A percentile compares a stretch with the other conserved stretches of the same genome.
These are phyloP conservation scores for Rotaria socialis DNA, from an alignment of 2,888 invertebrate species.

Conservation along the genomic window DNA sequence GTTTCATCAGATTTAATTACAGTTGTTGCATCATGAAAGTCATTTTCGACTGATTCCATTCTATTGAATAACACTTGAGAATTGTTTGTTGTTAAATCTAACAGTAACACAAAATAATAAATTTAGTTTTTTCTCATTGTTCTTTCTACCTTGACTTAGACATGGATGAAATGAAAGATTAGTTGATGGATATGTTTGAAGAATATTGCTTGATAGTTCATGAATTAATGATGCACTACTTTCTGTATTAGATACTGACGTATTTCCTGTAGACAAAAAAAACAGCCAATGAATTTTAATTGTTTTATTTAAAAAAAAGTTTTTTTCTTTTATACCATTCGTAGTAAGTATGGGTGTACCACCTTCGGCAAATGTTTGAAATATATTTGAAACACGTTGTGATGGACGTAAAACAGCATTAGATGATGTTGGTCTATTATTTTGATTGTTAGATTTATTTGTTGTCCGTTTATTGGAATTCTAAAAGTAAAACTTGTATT, in stretches of 20 bases:
- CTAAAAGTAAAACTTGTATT: neutral
- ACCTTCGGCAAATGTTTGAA: constrained; percentile 13
- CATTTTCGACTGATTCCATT: neutral
- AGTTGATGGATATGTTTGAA: neutral
- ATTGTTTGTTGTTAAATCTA: neutral
- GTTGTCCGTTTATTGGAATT: neutral
- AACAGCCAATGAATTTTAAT: neutral
- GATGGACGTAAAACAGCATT: constrained; percentile 3
- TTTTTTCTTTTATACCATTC: neutral
- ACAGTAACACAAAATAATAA: neutral
- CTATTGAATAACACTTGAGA: neutral
- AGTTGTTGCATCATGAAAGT: neutral
- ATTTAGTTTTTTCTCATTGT: no score
- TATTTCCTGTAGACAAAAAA: neutral
- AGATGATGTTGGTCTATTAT: neutral
- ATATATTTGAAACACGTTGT: constrained; percentile 28
- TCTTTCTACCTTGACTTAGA: neutral
- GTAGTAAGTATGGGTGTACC: neutral
- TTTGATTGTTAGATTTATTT: neutral
- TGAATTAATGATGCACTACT: neutral
- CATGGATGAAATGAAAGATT: constrained; percentile 31
- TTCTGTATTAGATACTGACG: neutral
- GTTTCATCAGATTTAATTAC: neutral
- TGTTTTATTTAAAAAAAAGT: neutral
- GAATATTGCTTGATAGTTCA: neutral